These are phyloP conservation scores for Apodemus agrarius DNA, from an alignment of 2,797 vertebrate species.

Conservation along the genomic window DNA sequence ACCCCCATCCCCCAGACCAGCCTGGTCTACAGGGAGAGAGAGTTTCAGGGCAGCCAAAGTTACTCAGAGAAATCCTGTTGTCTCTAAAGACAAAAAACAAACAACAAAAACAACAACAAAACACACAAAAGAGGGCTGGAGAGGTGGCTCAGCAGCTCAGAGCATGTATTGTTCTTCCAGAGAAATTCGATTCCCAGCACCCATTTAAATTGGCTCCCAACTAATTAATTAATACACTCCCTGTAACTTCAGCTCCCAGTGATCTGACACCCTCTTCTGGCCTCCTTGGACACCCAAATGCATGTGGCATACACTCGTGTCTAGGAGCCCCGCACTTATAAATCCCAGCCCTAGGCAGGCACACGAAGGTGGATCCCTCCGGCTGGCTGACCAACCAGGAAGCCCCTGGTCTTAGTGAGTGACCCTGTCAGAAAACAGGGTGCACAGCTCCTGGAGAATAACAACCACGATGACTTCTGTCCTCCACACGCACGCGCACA, in stretches of 20 bases:
- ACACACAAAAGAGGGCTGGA: background rate
- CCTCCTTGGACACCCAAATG: background rate
- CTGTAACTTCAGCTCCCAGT: background rate
- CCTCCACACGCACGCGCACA: no score
- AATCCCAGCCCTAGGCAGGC: background rate
- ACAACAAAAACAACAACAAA: background rate
- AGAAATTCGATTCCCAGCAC: background rate
- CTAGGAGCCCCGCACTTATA: background rate
- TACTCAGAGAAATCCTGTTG: background rate
- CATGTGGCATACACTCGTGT: background rate
- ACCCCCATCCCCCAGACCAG: background rate
- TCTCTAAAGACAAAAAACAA: background rate
- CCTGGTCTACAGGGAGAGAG: background rate
- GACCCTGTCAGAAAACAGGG: background rate
- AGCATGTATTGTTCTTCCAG: background rate
- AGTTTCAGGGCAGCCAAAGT: background rate
- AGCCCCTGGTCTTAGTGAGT: background rate
- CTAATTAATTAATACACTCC: background rate
- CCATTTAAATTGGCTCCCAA: background rate
- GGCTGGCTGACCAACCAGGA: background rate
- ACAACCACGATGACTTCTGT: background rate
- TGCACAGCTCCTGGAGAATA: background rate
- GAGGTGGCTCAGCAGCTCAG: background rate
- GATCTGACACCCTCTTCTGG: background rate
- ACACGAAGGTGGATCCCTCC: background rate